These are phyloP conservation scores for Ceratina australensis DNA, from an alignment of 1,140 invertebrate genomes.

Conservation along the genomic window DNA sequence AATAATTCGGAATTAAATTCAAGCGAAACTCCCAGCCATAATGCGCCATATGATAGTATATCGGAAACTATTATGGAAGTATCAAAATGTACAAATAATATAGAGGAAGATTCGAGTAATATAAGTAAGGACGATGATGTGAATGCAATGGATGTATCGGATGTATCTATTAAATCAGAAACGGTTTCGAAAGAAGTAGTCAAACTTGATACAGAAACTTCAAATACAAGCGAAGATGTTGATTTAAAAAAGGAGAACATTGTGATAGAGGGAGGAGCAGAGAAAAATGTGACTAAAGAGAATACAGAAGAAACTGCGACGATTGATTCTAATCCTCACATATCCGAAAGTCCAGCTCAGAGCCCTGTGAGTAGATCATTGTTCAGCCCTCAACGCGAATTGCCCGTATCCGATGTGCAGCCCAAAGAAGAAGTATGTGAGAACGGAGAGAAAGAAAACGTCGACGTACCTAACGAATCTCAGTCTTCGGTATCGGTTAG, in stretches of 20 bases:
- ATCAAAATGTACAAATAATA: constrained; percentile 56
- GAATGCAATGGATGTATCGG: not conserved
- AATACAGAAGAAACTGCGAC: not conserved
- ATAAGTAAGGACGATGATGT: constrained; percentile 18
- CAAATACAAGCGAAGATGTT: not conserved
- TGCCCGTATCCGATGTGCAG: constrained; percentile 29
- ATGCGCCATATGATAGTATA: constrained; percentile 63
- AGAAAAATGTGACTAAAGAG: constrained; percentile 17
- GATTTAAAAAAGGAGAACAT: constrained; percentile 22
- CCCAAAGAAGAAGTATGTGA: constrained; percentile 39
- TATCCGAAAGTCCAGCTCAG: constrained; percentile 52
- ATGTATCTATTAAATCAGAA: constrained; percentile 22
- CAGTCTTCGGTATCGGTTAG: constrained; percentile 64
- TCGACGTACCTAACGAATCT: constrained; percentile 56
- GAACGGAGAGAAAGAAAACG: constrained; percentile 38
- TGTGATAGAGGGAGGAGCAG: not conserved
- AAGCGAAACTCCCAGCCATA: constrained; percentile 32
- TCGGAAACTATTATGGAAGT: constrained; percentile 72
- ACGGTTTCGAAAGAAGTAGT: not conserved
- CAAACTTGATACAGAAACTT: constrained; percentile 15
- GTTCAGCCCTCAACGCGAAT: constrained; percentile 64
- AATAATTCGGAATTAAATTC: constrained; percentile 15
- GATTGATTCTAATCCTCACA: constrained; percentile 35
- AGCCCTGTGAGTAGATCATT: constrained; percentile 58
- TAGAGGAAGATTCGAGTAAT: constrained; percentile 10